Base-by-base conservation (phyloP, 2,113 vertebrate genomes). In the Aleadryas rufinucha region DNA sequence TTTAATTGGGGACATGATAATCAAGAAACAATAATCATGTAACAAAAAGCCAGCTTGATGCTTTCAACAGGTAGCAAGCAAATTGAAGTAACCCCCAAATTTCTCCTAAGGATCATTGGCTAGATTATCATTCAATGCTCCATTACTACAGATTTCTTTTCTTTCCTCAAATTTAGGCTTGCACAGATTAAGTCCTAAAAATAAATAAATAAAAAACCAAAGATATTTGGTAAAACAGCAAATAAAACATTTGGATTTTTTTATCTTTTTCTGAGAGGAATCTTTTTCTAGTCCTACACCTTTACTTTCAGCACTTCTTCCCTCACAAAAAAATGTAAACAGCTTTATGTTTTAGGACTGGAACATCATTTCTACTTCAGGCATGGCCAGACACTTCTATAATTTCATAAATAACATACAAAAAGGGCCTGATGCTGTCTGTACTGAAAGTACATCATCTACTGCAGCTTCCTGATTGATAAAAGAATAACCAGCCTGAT, bases 11-110 rank as follows among this genome's bases (percentile, higher is more conserved):
- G 45, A 47, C 1, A 0, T 1, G 12, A 22, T 39, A 52, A 39
- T n/a, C 2, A 0, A 28, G n/a, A 54, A 53, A 13, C 7, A 45
- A 13, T 6, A 61, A 24, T 9, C 37, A 23, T 0, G 0, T 4
- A 47, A 66, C 6, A 47, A 56, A 85, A 20, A 49, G 3, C 1
- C 1, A 60, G 5, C 11, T 68, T 68, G 6, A 30, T 23, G 49
- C 22, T 35, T 57, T 15, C 52, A 28, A 78, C 11, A 44, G 8
- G 9, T 12, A 52, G 2, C 10, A 70, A 65, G 10, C 14, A 54
- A n/a, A 52, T 57, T 37, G 15, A 12, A 23, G 2, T 4, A 66
- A 70, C 47, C 4, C 21, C 13, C 27, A 64, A 52, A 39, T 5
- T 45, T 28, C 18, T 83, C 17, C 3, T 14, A 23, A 50, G 30